phyloP scores from a whole-genome alignment of 2,113 vertebrate species.

The Scatophagus argus region DNA sequence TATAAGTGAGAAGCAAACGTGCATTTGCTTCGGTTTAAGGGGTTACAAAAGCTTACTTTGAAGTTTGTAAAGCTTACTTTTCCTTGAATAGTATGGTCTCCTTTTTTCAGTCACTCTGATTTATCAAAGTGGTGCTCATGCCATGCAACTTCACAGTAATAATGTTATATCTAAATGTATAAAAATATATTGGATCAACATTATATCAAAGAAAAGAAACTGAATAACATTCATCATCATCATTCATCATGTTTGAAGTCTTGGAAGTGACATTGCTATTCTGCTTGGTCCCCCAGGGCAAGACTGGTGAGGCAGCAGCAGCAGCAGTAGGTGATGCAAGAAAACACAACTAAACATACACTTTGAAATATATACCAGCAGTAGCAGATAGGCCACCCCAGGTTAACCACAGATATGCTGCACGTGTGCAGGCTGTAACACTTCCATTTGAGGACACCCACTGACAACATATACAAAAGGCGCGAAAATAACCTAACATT shows the following conservation, averaged over 20 bases:
- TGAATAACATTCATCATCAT: background rate
- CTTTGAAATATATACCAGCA: conserved; percentile 56
- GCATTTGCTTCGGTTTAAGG: background rate
- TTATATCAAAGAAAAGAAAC: background rate
- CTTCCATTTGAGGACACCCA: conserved; percentile 45
- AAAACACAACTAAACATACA: conserved; percentile 64
- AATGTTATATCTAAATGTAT: background rate
- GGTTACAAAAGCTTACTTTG: too few species aligned
- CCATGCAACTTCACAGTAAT: background rate
- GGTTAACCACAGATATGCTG: conserved; percentile 62
- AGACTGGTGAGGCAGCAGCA: conserved; percentile 12
- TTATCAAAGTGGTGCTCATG: background rate
- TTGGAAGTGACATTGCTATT: conserved; percentile 5
- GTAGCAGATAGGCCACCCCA: conserved; percentile 57
- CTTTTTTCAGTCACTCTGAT: background rate
- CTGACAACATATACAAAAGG: conserved; percentile 47
- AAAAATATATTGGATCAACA: background rate
- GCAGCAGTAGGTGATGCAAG: conserved; percentile 50
- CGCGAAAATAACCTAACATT: conserved; percentile 41
- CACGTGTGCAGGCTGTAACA: conserved; percentile 29
- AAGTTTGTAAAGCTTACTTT: background rate
- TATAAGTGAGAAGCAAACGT: background rate
- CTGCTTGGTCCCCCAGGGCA: conserved; percentile 9
- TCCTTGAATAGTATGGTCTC: background rate
- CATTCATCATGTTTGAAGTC: background rate